A percentile compares a stretch with the other conserved stretches of the same genome.
Conservation (phyloP, 2,888 invertebrate genomes). For the Macaria notata region DNA sequence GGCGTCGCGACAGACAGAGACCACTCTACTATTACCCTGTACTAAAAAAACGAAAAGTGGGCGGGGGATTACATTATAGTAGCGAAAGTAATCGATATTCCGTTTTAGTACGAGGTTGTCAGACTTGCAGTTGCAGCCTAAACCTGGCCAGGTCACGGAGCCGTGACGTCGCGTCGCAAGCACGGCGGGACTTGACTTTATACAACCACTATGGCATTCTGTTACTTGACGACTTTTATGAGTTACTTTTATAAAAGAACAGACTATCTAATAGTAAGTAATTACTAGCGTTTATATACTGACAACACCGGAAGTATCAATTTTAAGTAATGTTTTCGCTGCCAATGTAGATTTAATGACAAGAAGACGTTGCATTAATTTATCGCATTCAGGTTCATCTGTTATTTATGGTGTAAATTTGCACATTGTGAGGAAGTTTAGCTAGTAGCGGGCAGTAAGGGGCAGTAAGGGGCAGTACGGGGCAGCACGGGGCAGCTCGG, state of each 20-base stretch:
- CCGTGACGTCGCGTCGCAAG: slow-evolving; percentile 33
- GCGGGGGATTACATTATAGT: slow-evolving; percentile 84
- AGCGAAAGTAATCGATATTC: slow-evolving; percentile 84
- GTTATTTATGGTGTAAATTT: slow-evolving; percentile 59
- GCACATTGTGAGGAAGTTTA: slow-evolving; percentile 55
- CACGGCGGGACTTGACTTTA: too few species aligned
- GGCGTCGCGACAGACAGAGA: slow-evolving; percentile 65
- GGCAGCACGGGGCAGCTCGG: slow-evolving; percentile 27
- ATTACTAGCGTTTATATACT: too few species aligned
- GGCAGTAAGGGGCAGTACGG: slow-evolving; percentile 28
- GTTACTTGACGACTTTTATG: too few species aligned
- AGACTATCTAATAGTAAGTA: too few species aligned
- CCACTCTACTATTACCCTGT: slow-evolving; percentile 74
- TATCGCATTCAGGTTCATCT: slow-evolving; percentile 38
- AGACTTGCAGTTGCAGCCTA: slow-evolving; percentile 79
- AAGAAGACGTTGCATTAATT: slow-evolving; percentile 34
- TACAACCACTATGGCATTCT: too few species aligned
- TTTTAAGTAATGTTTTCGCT: too few species aligned
- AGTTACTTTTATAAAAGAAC: too few species aligned
- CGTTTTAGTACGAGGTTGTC: slow-evolving; percentile 80
- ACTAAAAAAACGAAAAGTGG: slow-evolving; percentile 81
- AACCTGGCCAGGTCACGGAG: slow-evolving; percentile 71
- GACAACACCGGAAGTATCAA: too few species aligned
- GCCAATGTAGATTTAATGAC: too few species aligned
- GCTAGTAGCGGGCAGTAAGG: slow-evolving; percentile 71